These are phyloP conservation scores for Brachypalpus laphriformis DNA, from an alignment of 2,888 invertebrate species.

Conservation along the genomic window DNA sequence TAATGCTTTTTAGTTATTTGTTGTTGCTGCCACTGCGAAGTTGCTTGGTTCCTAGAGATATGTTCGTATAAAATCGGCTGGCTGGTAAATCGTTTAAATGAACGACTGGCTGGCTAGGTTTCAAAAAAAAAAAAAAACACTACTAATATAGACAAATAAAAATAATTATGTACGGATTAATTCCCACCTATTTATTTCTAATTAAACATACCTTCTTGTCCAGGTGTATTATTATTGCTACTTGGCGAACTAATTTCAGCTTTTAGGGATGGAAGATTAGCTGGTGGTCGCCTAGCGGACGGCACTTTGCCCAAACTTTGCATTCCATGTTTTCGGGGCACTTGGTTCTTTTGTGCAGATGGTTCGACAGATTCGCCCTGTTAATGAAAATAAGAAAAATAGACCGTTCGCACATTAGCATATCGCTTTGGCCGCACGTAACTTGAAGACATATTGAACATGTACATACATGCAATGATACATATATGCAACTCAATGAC, in stretches of 20 bases:
- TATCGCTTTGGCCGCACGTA: no score
- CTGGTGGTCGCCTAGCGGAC: conserved; percentile 98
- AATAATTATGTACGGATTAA: no score
- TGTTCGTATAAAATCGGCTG: no score
- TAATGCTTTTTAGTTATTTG: no score
- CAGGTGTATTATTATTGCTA: conserved; percentile 77
- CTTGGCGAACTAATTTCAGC: conserved; percentile 89
- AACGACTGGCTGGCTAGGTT: no score
- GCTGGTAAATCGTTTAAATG: no score
- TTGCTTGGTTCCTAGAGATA: no score
- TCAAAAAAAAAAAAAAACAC: no score
- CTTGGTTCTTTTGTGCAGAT: conserved; percentile 93
- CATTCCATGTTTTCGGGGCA: conserved; percentile 99
- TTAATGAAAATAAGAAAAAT: conserved; percentile 75
- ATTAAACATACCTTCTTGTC: conserved; percentile 77
- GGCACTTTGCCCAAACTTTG: conserved; percentile 99
- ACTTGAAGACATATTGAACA: no score
- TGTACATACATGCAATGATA: background rate
- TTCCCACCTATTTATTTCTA: no score
- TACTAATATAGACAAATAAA: background rate
- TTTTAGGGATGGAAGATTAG: conserved; percentile 99
- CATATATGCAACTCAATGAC: conserved; percentile 33
- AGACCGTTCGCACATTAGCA: conserved; percentile 34
- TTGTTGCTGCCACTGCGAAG: no score
- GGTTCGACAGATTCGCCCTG: conserved; percentile 94